phyloP scores from a whole-genome alignment of 2,797 vertebrate genomes.

The Rhynchotus rufescens region DNA sequence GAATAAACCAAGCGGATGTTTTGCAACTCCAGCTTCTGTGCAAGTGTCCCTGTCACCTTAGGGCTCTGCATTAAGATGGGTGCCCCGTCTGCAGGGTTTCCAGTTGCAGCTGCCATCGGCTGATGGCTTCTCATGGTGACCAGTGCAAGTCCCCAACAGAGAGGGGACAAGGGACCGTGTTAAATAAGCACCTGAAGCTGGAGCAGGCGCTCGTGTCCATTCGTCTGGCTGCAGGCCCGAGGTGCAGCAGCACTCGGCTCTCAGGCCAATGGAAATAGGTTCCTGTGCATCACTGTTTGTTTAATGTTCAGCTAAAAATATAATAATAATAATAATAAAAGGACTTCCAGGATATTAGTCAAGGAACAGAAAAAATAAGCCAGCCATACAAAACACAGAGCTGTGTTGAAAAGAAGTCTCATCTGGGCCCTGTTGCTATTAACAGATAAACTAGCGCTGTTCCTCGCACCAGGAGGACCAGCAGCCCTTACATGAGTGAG shows the following conservation, averaged over 20 bases:
- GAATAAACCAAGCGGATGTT: not conserved
- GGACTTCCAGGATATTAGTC: not conserved
- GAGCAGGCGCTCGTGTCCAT: not conserved
- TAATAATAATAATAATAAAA: not conserved
- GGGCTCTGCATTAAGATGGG: not conserved
- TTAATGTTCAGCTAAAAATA: not conserved
- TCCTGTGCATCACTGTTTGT: not conserved
- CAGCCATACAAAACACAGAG: not conserved
- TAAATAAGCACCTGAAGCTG: not conserved
- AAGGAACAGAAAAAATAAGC: conserved; percentile 5
- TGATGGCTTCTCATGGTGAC: not conserved
- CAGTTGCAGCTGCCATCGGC: not conserved
- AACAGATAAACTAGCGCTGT: not conserved
- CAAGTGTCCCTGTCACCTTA: not conserved
- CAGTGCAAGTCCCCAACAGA: not conserved
- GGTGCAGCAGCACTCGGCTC: not conserved
- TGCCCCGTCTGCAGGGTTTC: not conserved
- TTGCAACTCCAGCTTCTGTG: not conserved
- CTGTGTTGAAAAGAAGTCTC: not conserved
- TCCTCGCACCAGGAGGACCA: not conserved
- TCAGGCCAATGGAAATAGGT: not conserved
- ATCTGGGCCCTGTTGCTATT: not conserved
- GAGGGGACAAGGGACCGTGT: not conserved
- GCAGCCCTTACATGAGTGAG: not conserved
- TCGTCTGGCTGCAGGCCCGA: not conserved